Conservation (phyloP, 2,113 vertebrate genomes). For the Hemichromis elongatus region DNA sequence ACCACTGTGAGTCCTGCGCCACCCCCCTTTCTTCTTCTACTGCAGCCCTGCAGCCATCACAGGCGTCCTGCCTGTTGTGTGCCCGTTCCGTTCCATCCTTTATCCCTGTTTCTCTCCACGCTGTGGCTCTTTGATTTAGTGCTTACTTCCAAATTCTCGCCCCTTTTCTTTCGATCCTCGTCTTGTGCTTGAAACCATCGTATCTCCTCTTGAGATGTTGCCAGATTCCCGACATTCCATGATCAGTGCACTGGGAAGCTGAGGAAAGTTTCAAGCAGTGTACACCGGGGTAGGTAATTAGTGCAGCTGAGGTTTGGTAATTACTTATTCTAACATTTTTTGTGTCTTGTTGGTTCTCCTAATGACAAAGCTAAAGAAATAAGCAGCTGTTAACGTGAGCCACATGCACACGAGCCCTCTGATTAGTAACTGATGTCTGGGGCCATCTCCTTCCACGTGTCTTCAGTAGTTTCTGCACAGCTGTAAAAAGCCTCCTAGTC, state of each 20-base stretch:
- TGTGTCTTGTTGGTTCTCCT: background rate
- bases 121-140: background rate
- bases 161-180: background rate
- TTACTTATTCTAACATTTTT: background rate
- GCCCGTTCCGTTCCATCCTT: background rate
- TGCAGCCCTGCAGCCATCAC: constrained; percentile 4
- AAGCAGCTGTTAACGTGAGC: background rate
- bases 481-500: constrained; percentile 43
- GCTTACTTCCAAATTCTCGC: background rate
- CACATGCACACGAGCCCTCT: constrained; percentile 6
- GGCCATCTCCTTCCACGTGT: background rate
- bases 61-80: background rate
- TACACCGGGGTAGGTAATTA: background rate
- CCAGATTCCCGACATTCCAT: constrained; percentile 51
- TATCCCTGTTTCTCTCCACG: background rate
- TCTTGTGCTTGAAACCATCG: background rate
- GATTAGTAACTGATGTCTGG: background rate
- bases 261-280: background rate
- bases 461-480: constrained; percentile 1
- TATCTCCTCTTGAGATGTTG: background rate
- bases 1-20: background rate
- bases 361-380: background rate
- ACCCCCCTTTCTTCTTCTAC: background rate
- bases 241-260: background rate
- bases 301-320: background rate